Percentiles rank a stretch among this genome's conserved stretches.
Conservation (phyloP, 2,113 vertebrate genomes). For the Prunella fulvescens region DNA sequence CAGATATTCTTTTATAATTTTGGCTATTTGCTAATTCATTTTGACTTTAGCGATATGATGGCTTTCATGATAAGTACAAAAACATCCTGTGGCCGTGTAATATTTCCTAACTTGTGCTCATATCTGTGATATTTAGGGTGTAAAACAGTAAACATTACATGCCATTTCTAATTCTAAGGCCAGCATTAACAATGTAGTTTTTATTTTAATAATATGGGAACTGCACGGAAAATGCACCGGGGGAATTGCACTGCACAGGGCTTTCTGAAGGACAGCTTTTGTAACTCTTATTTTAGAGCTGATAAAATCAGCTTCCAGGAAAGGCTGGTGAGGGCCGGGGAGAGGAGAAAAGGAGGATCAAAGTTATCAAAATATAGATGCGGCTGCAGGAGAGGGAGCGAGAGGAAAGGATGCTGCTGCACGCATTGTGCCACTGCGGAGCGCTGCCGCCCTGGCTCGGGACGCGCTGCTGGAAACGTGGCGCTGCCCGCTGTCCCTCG, state of each 20-base stretch:
- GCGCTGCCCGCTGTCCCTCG: neutral
- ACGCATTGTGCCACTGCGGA: neutral
- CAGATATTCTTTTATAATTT: neutral
- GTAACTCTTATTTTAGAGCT: neutral
- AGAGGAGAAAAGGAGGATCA: slow-evolving; percentile 46
- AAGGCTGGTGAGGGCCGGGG: neutral
- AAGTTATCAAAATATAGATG: neutral
- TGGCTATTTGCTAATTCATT: neutral
- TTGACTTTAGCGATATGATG: neutral
- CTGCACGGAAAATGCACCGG: accelerated
- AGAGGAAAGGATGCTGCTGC: neutral
- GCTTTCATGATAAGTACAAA: slow-evolving; percentile 8
- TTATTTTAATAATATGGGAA: neutral
- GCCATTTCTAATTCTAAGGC: slow-evolving; percentile 14
- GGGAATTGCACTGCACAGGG: neutral
- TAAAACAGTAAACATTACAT: neutral
- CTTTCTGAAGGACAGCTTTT: neutral
- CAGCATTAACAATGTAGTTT: neutral
- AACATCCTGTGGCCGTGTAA: slow-evolving; percentile 34
- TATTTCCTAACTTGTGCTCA: neutral
- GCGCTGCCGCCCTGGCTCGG: neutral
- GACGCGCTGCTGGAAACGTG: neutral
- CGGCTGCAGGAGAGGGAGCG: neutral
- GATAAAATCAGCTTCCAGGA: slow-evolving; percentile 41
- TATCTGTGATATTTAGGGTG: neutral